These are phyloP conservation scores for Tachuris rubrigastra DNA, from an alignment of 2,113 vertebrate species.

Conservation along the genomic window DNA sequence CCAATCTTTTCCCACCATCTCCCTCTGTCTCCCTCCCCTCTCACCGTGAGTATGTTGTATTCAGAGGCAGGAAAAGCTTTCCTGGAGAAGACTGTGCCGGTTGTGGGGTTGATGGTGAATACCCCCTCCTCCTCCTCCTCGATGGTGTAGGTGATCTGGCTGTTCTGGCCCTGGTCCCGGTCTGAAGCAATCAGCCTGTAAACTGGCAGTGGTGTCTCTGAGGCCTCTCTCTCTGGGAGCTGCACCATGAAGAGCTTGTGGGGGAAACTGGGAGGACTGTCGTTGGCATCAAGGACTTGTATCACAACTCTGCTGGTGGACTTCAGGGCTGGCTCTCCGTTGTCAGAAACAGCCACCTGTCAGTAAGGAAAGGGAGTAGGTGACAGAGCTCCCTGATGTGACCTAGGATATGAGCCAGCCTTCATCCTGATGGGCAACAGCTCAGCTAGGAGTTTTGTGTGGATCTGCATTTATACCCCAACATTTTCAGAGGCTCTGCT, in stretches of 20 bases:
- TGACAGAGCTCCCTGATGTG: neutral
- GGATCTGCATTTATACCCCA: neutral
- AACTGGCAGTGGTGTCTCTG: constrained; percentile 45
- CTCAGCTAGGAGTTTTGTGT: accelerated
- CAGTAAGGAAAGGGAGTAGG: neutral
- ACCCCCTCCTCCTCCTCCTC: constrained; percentile 76
- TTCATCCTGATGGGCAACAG: neutral
- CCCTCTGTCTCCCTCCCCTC: neutral
- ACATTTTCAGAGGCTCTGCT: neutral
- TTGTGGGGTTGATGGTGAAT: constrained; percentile 81
- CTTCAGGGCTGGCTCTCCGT: constrained; percentile 81
- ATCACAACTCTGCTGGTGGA: constrained; percentile 90
- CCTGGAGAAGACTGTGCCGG: constrained; percentile 80
- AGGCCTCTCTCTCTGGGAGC: constrained; percentile 74
- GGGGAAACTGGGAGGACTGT: constrained; percentile 86
- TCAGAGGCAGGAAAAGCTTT: constrained; percentile 83
- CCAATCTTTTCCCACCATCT: neutral
- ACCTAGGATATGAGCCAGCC: neutral
- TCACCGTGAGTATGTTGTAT: constrained; percentile 92
- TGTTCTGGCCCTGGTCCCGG: constrained; percentile 84
- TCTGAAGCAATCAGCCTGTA: constrained; percentile 89
- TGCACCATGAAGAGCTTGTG: constrained; percentile 90
- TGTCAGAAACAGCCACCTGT: constrained; percentile 90
- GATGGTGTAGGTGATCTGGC: constrained; percentile 84
- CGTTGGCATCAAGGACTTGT: constrained; percentile 86